Conservation (phyloP, 1,140 invertebrate genomes). For the Aplysia californica region DNA sequence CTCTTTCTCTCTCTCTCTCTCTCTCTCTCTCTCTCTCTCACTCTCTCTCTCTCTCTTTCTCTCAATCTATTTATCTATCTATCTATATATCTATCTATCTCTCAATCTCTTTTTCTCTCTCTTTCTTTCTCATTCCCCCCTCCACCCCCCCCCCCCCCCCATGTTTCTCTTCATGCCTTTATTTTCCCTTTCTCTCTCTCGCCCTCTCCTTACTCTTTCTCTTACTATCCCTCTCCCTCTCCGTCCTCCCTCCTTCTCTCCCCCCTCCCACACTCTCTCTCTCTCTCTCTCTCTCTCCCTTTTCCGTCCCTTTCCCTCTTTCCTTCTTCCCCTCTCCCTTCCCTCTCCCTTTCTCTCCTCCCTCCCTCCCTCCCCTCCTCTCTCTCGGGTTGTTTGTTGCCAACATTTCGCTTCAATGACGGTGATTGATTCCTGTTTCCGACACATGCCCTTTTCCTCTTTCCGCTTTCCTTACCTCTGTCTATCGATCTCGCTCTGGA, state of each 20-base stretch:
- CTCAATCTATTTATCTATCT: background rate
- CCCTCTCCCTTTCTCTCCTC: conserved; percentile 22
- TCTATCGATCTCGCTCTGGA: too few relatives aligned
- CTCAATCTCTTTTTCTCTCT: conserved; percentile 8
- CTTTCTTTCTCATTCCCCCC: background rate
- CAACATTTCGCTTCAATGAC: too few relatives aligned
- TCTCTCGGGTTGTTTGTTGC: background rate
- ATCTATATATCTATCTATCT: background rate
- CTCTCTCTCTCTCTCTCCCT: conserved; percentile 24
- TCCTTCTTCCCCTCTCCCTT: background rate
- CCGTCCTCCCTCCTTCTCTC: background rate
- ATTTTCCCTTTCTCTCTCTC: conserved; percentile 13
- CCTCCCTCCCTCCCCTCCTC: conserved; percentile 9
- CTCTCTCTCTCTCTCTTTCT: conserved; percentile 12
- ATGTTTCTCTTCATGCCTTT: background rate
- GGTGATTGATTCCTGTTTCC: too few relatives aligned
- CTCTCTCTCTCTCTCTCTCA: conserved; percentile 15
- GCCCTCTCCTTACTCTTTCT: background rate
- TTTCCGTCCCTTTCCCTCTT: background rate
- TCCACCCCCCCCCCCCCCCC: background rate
- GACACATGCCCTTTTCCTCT: too few relatives aligned
- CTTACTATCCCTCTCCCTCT: background rate
- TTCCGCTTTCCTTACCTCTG: too few relatives aligned
- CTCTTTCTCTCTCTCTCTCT: conserved; percentile 19
- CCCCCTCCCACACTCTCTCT: conserved; percentile 12